A percentile compares a stretch with the other conserved stretches of the same genome.
phyloP scores from a whole-genome alignment of 2,113 vertebrate genomes.

The Tympanuchus pallidicinctus region DNA sequence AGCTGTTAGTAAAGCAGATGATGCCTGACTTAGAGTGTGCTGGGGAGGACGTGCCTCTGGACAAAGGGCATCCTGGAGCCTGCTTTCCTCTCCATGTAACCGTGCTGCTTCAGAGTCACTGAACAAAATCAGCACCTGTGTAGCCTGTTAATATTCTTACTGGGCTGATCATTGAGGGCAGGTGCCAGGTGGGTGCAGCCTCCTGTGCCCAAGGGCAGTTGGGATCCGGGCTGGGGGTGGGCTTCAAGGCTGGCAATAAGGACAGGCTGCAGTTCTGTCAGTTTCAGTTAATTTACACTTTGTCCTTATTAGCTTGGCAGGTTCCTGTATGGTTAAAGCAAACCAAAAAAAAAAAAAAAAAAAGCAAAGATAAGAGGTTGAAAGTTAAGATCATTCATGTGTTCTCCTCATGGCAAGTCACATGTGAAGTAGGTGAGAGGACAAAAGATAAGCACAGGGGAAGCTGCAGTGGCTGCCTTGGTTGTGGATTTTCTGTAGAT shows the following conservation, averaged over 20 bases:
- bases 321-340: not conserved
- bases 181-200: not conserved
- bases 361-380: not conserved
- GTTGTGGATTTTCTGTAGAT: not conserved
- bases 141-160: not conserved
- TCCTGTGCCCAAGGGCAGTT: accelerated
- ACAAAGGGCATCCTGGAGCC: not conserved
- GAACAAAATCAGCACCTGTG: not conserved
- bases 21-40: not conserved
- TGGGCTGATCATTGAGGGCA: accelerated
- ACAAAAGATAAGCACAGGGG: not conserved
- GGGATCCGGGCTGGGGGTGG: not conserved
- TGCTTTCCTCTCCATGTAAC: not conserved
- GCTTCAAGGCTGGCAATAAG: not conserved
- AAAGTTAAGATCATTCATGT: constrained; percentile 2
- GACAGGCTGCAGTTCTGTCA: not conserved
- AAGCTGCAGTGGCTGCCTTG: not conserved
- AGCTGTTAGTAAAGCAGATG: not conserved
- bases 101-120: not conserved
- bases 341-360: not conserved
- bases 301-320: constrained; percentile 22
- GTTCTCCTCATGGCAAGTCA: constrained; percentile 6
- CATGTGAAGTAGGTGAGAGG: constrained; percentile 30
- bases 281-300: constrained; percentile 67
- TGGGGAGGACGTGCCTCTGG: not conserved